A percentile compares a stretch with the other conserved stretches of the same genome.
phyloP scores from a whole-genome alignment of 2,888 invertebrate genomes.

The Chloromyia formosa region DNA sequence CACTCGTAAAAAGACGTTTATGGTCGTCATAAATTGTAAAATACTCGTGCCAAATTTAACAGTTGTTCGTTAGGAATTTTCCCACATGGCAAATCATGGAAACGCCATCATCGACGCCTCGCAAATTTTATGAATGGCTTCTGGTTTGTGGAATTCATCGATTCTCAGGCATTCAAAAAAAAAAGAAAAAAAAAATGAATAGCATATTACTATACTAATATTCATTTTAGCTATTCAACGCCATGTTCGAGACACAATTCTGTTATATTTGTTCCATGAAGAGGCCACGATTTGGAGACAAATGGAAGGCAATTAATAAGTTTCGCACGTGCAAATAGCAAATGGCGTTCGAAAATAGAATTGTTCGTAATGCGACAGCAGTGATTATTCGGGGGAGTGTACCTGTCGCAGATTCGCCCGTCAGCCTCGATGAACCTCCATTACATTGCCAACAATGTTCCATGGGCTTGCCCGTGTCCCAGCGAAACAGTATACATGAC shows the following conservation, averaged over 20 bases:
- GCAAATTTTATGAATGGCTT: constrained; percentile 36
- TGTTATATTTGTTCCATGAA: constrained; percentile 14
- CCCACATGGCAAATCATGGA: constrained; percentile 1
- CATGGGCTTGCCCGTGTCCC: constrained; percentile 5
- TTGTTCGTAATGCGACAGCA: constrained; percentile 15
- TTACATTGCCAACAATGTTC: background rate
- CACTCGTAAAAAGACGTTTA: constrained; percentile 7
- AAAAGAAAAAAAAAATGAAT: no score
- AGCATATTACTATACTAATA: constrained; percentile 8
- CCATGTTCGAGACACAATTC: constrained; percentile 25
- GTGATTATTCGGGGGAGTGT: constrained; percentile 20
- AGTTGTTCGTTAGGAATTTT: constrained; percentile 17
- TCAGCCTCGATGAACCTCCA: background rate
- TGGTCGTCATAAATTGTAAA: constrained; percentile 8
- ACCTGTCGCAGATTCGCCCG: constrained; percentile 1
- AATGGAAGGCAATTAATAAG: constrained; percentile 30
- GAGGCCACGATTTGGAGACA: constrained; percentile 5
- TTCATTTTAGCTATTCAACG: constrained; percentile 25
- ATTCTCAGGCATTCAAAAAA: background rate
- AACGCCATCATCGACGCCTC: constrained; percentile 11
- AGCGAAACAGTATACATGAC: background rate
- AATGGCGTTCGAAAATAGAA: constrained; percentile 26
- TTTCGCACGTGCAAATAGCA: constrained; percentile 41
- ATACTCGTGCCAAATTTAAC: constrained; percentile 31
- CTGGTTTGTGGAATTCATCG: constrained; percentile 12